Percentiles rank a stretch among this genome's conserved stretches.
Evolutionary conservation across 2,888 invertebrate genomes (phyloP).

Genomic region (Tridacna gigas): DNA sequence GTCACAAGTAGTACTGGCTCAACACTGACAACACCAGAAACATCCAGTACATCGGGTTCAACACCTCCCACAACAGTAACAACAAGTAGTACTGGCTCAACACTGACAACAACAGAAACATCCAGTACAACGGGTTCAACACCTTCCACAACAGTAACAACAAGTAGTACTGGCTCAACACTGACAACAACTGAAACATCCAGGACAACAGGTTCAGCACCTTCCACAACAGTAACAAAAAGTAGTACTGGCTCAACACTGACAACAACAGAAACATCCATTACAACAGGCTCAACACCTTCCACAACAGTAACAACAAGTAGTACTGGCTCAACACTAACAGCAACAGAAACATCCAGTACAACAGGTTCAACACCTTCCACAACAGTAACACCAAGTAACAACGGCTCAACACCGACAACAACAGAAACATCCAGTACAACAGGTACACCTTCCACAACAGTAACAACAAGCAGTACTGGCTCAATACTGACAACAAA

Average conservation of each 20-base stretch:
- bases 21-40: not conserved
- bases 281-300: conserved; percentile 5
- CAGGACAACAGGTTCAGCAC: not conserved
- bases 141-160: not conserved
- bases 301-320: not conserved
- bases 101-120: not conserved
- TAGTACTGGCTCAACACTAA: not conserved
- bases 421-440: too few relatives aligned
- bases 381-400: conserved; percentile 26
- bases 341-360: not conserved
- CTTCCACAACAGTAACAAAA: not conserved
- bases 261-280: not conserved
- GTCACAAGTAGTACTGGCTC: conserved; percentile 3
- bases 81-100: not conserved
- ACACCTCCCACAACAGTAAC: not conserved
- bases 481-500: not conserved
- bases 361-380: conserved; percentile 8
- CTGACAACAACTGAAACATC: not conserved
- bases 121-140: not conserved
- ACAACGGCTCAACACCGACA: too few relatives aligned
- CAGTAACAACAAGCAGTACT: conserved; percentile 9
- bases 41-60: conserved; percentile 1
- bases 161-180: conserved; percentile 6
- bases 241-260: conserved; percentile 5
- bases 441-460: conserved; percentile 6